Evolutionary conservation across 1,140 invertebrate species (phyloP), one percentile per base, ranked within the genome.

Genomic region (Brachionus angularis): DNA sequence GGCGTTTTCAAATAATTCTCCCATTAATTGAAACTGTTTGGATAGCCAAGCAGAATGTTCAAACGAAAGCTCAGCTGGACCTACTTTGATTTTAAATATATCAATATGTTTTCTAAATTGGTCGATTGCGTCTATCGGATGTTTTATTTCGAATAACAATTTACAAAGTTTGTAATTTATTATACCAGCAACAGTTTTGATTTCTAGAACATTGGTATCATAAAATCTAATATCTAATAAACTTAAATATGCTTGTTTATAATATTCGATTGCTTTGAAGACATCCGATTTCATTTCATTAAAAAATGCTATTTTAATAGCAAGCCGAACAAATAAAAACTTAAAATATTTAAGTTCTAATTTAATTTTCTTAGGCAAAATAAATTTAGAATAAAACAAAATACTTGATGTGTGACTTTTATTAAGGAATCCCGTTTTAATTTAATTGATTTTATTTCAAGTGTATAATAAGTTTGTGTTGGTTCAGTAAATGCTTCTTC

Each of bases 241-340:
- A 80, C 91, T 89, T 67, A 87, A 88, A 80, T 96, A 97, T 0
- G 93, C 89, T 81, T 93, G 89, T 73, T 89, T 87, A 78, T 97
- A 98, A 80, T 96, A 91, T 88, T 94, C 95, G 73, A 93, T 86
- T 27, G 93, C 91, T 12, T 88, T 88, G 76, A 87, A 87, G 70
- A 87, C 85, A 79, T 98, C 94, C 77, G 93, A 90, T 76, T 89
- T 89, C 49, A 97, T 80, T 83, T 98, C 95, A 81, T 91, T 90
- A 44, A 94, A 86, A 83, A 95, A 96, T n/a, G 88, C 96, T 77
- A 96, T 88, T 84, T 98, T 98, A 77, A 96, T 97, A 76, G 95
- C 91, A 84, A 98, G 93, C 23, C 95, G 83, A 3, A 98, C 91
- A 85, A 91, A 92, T 18, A 97, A 83, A 75, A 90, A 89, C 81